A percentile compares a stretch with the other conserved stretches of the same genome.
Conservation (phyloP, 2,888 invertebrate genomes). For the Lamellibrachia columna region DNA sequence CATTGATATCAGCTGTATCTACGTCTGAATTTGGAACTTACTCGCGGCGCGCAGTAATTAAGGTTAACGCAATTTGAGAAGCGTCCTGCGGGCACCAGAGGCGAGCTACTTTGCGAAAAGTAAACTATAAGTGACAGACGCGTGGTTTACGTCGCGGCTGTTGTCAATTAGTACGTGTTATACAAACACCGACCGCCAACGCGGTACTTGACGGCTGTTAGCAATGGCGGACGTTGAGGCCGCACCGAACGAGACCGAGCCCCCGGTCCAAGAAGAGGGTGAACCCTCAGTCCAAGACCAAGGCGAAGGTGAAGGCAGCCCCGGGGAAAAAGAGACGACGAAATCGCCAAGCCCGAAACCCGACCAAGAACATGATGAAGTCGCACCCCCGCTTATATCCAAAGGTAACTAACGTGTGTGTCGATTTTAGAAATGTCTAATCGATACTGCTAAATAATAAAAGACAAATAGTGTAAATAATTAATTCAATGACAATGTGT, state of each 20-base stretch:
- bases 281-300: not conserved
- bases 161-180: not conserved
- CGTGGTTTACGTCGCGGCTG: not conserved
- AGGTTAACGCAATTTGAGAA: not conserved
- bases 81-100: not conserved
- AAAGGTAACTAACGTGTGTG: slow-evolving; percentile 47
- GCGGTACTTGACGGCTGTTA: not conserved
- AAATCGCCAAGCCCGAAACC: slow-evolving; percentile 62
- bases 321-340: slow-evolving; percentile 58
- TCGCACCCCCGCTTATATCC: slow-evolving; percentile 58
- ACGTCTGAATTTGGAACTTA: not conserved
- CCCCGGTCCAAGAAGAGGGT: not conserved
- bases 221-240: slow-evolving; percentile 18
- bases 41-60: not conserved
- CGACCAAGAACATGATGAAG: slow-evolving; percentile 50
- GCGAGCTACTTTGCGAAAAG: slow-evolving; percentile 3
- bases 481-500: too few species aligned
- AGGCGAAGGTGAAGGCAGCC: slow-evolving; percentile 23
- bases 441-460: too few species aligned
- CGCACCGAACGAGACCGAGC: not conserved
- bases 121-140: not conserved
- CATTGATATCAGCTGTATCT: not conserved
- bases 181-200: not conserved
- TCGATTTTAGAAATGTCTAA: too few species aligned
- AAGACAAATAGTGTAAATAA: too few species aligned